These are phyloP conservation scores for Meiosimyza platycephala DNA, from an alignment of 2,888 invertebrate genomes.

Conservation along the genomic window DNA sequence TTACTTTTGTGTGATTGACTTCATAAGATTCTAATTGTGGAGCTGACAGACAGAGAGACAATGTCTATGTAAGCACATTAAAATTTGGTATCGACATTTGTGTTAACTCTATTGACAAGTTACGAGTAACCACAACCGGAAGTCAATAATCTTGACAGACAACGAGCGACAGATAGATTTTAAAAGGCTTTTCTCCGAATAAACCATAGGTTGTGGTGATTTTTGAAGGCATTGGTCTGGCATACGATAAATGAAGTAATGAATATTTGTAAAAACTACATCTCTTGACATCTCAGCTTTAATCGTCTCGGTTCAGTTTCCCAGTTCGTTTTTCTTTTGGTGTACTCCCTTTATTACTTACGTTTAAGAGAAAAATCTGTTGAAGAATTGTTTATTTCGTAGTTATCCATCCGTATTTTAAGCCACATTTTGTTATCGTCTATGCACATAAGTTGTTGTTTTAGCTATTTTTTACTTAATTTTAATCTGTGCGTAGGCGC, in stretches of 20 bases:
- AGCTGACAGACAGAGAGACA: too few relatives aligned
- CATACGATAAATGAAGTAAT: neutral
- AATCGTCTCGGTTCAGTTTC: neutral
- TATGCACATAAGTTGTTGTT: constrained; percentile 22
- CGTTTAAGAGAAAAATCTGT: constrained; percentile 14
- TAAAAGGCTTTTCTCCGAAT: neutral
- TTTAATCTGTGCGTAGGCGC: constrained; percentile 49
- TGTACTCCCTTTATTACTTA: neutral
- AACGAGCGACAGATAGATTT: too few relatives aligned
- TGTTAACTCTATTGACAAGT: neutral
- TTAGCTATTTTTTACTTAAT: constrained; percentile 28
- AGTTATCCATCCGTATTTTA: neutral
- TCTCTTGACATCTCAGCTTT: constrained; percentile 1
- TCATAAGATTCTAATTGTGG: too few relatives aligned
- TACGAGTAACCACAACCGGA: constrained; percentile 11
- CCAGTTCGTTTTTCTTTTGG: neutral
- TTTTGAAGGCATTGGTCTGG: too few relatives aligned
- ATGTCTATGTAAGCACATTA: too few relatives aligned
- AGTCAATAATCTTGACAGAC: constrained; percentile 9
- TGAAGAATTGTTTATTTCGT: neutral
- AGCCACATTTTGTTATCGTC: constrained; percentile 15
- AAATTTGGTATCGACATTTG: neutral
- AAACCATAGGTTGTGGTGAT: too few relatives aligned
- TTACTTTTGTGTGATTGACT: too few relatives aligned
- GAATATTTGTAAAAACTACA: neutral